These are phyloP conservation scores for Andrena marginata DNA, from an alignment of 2,888 invertebrate species.

Conservation along the genomic window DNA sequence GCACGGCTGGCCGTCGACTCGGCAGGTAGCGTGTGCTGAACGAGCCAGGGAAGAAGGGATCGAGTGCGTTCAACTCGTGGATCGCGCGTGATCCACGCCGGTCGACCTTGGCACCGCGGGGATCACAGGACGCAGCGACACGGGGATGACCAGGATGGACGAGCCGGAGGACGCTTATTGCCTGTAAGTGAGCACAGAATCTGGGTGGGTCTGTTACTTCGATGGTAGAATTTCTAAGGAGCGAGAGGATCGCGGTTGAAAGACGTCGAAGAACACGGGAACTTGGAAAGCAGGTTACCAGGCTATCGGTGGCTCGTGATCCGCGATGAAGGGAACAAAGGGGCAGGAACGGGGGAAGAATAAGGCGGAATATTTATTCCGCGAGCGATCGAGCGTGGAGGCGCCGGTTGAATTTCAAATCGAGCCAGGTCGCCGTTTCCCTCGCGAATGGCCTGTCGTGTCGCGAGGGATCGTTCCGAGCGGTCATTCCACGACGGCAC, in stretches of 20 bases:
- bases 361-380: conserved; percentile 65
- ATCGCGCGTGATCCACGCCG: conserved; percentile 50
- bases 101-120: conserved; percentile 32
- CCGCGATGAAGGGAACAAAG: conserved; percentile 39
- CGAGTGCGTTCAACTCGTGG: conserved; percentile 70
- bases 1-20: conserved; percentile 68
- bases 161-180: conserved; percentile 22
- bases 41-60: conserved; percentile 26
- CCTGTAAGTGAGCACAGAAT: conserved; percentile 44
- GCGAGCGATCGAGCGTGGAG: conserved; percentile 66
- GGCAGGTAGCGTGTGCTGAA: conserved; percentile 60
- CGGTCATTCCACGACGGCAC: not conserved
- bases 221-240: conserved; percentile 28
- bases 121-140: not conserved
- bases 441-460: conserved; percentile 25
- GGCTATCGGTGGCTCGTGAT: conserved; percentile 59
- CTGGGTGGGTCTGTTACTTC: not conserved
- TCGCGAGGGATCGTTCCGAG: conserved; percentile 7
- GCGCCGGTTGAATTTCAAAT: conserved; percentile 70
- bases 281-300: conserved; percentile 67
- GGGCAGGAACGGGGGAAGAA: conserved; percentile 41
- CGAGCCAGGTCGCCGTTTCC: conserved; percentile 38
- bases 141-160: conserved; percentile 33
- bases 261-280: conserved; percentile 12
- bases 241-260: conserved; percentile 27